Conservation (phyloP, 2,797 vertebrate species). For the Eulemur coronatus region DNA sequence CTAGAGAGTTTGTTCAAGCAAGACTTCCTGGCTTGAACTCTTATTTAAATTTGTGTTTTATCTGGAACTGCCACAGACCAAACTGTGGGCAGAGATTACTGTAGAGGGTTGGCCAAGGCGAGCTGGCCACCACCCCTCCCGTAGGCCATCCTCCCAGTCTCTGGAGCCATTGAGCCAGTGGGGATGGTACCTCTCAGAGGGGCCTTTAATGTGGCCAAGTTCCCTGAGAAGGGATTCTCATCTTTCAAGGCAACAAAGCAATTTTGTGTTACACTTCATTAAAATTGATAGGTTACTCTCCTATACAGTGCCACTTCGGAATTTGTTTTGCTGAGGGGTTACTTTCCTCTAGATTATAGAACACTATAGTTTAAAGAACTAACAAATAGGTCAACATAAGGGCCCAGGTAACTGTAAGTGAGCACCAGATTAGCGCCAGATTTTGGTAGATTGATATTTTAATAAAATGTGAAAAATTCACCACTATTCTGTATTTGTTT, state of each 20-base stretch:
- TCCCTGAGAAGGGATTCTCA: background rate
- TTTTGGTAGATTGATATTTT: background rate
- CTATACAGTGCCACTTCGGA: background rate
- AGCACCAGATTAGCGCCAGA: background rate
- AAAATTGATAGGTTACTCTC: background rate
- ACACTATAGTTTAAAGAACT: background rate
- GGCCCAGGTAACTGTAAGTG: background rate
- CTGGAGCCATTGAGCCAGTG: background rate
- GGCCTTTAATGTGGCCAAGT: background rate
- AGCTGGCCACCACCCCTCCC: background rate
- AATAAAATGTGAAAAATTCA: background rate
- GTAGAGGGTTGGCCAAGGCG: background rate
- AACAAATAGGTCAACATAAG: background rate
- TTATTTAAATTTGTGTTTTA: background rate
- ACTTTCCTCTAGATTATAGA: slow-evolving; percentile 1
- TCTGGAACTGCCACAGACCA: background rate
- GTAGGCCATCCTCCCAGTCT: background rate
- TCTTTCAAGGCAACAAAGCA: background rate
- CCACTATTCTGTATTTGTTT: background rate
- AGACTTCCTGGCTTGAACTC: background rate
- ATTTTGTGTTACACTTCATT: background rate
- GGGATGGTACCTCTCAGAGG: background rate
- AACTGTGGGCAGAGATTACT: background rate
- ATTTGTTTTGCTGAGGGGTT: background rate
- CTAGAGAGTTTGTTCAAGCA: background rate